Base-by-base conservation (phyloP, 2,888 invertebrate genomes). In the Ligdia adustata region DNA sequence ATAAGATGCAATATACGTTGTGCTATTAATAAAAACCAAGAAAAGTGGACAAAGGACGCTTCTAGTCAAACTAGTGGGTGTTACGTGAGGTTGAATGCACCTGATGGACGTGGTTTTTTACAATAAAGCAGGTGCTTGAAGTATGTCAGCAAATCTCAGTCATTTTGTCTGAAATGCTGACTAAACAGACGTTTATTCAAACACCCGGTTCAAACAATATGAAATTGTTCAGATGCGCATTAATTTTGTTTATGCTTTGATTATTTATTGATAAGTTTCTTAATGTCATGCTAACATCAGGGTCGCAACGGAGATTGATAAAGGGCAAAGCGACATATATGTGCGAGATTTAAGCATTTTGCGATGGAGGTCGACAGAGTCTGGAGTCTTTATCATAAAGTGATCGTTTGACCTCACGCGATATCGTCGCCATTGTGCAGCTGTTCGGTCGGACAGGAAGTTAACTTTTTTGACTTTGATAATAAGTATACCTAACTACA, bases 361-460 rank as follows among this genome's bases (percentile, higher is more conserved):
- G 50, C 31, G 31, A 41, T 49, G 49, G 66, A 71, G 68, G 70
- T 62, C 65, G 69, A 58, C 69, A 61, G 63, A 65, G 62, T 64
- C 54, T 52, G 60, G 57, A 56, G 51, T 35, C 56, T 65, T 69
- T 76, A 77, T 74, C 75, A 69, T n/a, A n/a, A 65, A 54, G 38
- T 61, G 64, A 57, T 60, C 57, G 62, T 69, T 64, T 62, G 76
- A 77, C 75, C 79, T 77, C 73, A n/a, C n/a, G 67, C 51, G 60
- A 57, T 73, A 73, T 64, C 67, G 72, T 65, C 74, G 76, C 76
- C 76, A 77, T 57, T 77, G 76, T 77, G 79, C 76, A 76, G 75
- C 71, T 72, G 67, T 65, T 63, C 50, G 52, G 51, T 54, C 55
- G 53, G 37, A 44, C 45, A 53, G 54, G 55, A 55, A 52, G 52